A percentile compares a stretch with the other conserved stretches of the same genome.
These are phyloP conservation scores for Pungitius pungitius DNA, from an alignment of 2,113 vertebrate genomes.

Conservation along the genomic window DNA sequence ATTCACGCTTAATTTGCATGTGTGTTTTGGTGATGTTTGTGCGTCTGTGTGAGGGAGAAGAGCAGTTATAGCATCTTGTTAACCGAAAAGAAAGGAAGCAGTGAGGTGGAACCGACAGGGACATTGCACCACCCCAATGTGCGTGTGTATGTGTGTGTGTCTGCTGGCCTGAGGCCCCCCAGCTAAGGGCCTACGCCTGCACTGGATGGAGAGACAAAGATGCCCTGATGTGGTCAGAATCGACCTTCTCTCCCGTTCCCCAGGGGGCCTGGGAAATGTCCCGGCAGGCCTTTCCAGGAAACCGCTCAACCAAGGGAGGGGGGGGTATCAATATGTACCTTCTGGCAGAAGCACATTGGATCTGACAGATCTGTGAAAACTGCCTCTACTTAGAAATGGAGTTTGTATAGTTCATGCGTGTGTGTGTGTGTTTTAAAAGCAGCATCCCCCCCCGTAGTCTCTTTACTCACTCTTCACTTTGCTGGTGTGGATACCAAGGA, in stretches of 20 bases:
- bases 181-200: conserved; percentile 57
- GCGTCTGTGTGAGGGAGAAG: conserved; percentile 16
- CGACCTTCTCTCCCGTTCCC: conserved; percentile 43
- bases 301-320: conserved; percentile 11
- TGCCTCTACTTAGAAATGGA: background rate
- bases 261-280: conserved; percentile 14
- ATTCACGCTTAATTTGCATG: conserved; percentile 13
- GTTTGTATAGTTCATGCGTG: background rate
- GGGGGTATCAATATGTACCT: conserved; percentile 51
- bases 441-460: background rate
- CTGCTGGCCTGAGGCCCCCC: conserved; percentile 64
- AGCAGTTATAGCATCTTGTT: conserved; percentile 48
- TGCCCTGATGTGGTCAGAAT: conserved; percentile 47
- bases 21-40: conserved; percentile 20
- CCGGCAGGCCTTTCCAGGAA: background rate
- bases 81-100: conserved; percentile 66
- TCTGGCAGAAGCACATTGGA: conserved; percentile 27
- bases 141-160: conserved; percentile 70
- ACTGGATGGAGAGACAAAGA: conserved; percentile 54
- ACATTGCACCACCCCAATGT: conserved; percentile 66
- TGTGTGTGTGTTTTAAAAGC: conserved; percentile 12
- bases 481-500: background rate
- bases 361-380: background rate
- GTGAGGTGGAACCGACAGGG: conserved; percentile 65
- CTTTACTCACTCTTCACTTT: conserved; percentile 1